phyloP scores from a whole-genome alignment of 2,113 vertebrate genomes.

The Neodon shergylaensis region DNA sequence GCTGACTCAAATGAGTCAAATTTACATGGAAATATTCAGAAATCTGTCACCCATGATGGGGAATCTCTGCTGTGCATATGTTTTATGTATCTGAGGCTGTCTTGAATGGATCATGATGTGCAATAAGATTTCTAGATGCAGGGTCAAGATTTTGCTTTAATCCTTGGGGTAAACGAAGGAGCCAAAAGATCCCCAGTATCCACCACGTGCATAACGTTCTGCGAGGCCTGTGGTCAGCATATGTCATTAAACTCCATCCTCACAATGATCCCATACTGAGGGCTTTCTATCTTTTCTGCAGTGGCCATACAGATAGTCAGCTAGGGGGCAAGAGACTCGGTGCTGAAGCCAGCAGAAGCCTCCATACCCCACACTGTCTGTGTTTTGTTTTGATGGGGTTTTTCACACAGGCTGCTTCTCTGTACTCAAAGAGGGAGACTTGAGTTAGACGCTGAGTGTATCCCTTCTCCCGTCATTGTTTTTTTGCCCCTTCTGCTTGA shows the following conservation, averaged over 20 bases:
- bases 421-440: background rate
- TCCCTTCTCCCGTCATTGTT: background rate
- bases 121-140: background rate
- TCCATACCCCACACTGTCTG: background rate
- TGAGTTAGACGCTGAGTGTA: background rate
- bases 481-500: background rate
- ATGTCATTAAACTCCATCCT: background rate
- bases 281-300: background rate
- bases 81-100: background rate
- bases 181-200: background rate
- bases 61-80: constrained; percentile 43
- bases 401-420: background rate
- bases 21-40: constrained; percentile 25
- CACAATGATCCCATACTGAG: background rate
- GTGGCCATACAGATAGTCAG: background rate
- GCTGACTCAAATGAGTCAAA: background rate
- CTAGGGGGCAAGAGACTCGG: background rate
- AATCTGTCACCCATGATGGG: background rate
- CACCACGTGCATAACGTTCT: background rate
- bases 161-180: background rate
- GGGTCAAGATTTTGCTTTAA: constrained; percentile 18
- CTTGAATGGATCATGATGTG: constrained; percentile 17
- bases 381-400: background rate
- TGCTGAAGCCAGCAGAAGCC: background rate
- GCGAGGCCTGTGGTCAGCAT: background rate